A percentile compares a stretch with the other conserved stretches of the same genome.
These are phyloP conservation scores for Thalassarche chlororhynchos DNA, from an alignment of 2,113 vertebrate genomes.

Conservation along the genomic window DNA sequence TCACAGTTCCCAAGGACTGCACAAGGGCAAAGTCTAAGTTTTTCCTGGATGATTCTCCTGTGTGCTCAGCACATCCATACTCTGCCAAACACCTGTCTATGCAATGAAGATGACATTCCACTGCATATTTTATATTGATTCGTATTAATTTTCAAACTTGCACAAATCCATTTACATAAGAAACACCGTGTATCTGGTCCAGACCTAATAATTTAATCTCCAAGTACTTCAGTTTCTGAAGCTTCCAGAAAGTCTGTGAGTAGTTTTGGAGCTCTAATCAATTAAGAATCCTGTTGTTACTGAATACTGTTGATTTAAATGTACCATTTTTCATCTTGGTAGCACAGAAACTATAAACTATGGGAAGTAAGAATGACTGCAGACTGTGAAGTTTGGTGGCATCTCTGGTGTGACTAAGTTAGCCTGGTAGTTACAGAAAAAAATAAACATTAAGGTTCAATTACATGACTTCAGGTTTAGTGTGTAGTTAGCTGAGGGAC, in stretches of 20 bases:
- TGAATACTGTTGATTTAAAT: background rate
- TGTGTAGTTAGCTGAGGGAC: background rate
- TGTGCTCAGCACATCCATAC: background rate
- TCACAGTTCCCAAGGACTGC: background rate
- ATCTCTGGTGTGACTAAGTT: background rate
- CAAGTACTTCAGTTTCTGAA: background rate
- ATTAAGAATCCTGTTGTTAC: background rate
- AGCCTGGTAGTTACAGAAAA: background rate
- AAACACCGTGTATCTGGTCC: accelerated
- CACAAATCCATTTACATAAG: background rate
- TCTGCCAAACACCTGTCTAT: background rate
- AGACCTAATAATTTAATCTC: background rate
- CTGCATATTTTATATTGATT: background rate
- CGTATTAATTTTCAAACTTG: background rate
- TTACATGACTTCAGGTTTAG: background rate
- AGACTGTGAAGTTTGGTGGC: background rate
- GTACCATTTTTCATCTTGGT: background rate
- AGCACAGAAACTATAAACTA: background rate
- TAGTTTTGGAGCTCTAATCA: background rate
- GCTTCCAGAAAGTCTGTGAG: background rate
- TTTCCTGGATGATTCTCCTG: background rate
- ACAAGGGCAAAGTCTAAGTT: background rate
- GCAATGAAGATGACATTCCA: accelerated
- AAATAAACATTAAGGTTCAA: accelerated
- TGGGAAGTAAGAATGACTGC: background rate